Evolutionary conservation across 2,113 vertebrate species (phyloP).

Genomic region (Thymallus thymallus): DNA sequence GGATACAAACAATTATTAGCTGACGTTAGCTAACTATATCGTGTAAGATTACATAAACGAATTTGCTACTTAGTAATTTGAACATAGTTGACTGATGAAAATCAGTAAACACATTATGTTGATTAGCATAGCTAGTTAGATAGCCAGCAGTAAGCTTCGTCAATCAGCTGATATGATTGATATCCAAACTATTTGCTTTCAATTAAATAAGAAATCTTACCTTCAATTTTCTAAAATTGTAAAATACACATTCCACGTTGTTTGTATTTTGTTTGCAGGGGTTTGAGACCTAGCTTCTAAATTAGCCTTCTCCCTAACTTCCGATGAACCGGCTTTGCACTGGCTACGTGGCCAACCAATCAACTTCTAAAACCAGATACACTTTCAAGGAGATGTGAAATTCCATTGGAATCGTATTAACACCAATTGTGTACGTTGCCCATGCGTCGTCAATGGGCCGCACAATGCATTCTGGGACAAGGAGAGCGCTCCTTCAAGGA

Average conservation of each 20-base stretch:
- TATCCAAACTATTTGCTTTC: not conserved
- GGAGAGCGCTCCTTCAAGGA: no score
- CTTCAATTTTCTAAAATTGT: not conserved
- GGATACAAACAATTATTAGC: not conserved
- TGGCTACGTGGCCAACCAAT: slow-evolving; percentile 33
- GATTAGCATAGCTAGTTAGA: not conserved
- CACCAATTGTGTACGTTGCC: no score
- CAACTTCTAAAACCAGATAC: not conserved
- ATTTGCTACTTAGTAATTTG: not conserved
- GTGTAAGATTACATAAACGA: no score
- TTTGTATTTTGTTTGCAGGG: not conserved
- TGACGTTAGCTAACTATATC: not conserved
- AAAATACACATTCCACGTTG: not conserved
- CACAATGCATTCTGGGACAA: no score
- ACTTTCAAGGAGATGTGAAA: no score
- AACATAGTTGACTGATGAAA: not conserved
- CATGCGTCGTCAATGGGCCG: no score
- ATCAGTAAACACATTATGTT: not conserved
- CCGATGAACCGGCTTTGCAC: slow-evolving; percentile 18
- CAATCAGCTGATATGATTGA: not conserved
- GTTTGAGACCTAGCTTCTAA: not conserved
- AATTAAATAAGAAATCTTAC: not conserved
- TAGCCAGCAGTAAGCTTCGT: not conserved
- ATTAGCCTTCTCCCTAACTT: slow-evolving; percentile 38
- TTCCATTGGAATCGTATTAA: no score